A percentile compares a stretch with the other conserved stretches of the same genome.
These are phyloP conservation scores for Hipparchia semele DNA, from an alignment of 2,888 invertebrate species.

Conservation along the genomic window DNA sequence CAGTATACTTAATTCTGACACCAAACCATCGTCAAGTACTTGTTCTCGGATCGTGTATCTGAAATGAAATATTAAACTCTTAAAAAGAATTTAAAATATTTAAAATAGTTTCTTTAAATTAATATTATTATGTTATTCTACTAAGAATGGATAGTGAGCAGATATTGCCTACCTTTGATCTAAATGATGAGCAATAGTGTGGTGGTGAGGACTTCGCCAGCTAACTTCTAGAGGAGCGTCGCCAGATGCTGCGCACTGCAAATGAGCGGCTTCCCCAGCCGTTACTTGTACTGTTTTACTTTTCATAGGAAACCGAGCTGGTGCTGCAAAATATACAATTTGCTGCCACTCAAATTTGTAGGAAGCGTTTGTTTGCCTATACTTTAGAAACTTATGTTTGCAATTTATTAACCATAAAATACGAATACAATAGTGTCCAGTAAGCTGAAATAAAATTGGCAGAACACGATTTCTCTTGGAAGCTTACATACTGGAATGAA, in stretches of 20 bases:
- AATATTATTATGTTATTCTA: too few relatives aligned
- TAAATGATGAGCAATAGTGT: constrained; percentile 86
- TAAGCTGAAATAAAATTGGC: constrained; percentile 32
- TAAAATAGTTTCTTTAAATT: too few relatives aligned
- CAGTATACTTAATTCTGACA: constrained; percentile 92
- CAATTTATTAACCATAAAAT: constrained; percentile 6
- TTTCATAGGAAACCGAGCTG: constrained; percentile 93
- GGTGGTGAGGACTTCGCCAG: constrained; percentile 91
- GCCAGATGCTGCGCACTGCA: constrained; percentile 94
- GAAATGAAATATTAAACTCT: constrained; percentile 25
- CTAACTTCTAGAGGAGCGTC: constrained; percentile 93
- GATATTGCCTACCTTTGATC: constrained; percentile 83
- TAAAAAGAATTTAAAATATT: too few relatives aligned
- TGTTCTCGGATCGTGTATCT: constrained; percentile 90
- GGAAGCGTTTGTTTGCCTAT: background rate
- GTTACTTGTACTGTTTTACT: constrained; percentile 92
- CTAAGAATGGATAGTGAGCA: background rate
- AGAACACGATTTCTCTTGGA: constrained; percentile 41
- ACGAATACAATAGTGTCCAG: constrained; percentile 12
- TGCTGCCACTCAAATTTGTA: too few relatives aligned
- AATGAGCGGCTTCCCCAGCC: constrained; percentile 91
- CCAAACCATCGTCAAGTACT: constrained; percentile 90
- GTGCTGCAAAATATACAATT: constrained; percentile 79
- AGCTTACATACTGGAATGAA: constrained; percentile 43
- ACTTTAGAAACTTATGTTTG: constrained; percentile 3